A percentile compares a stretch with the other conserved stretches of the same genome.
phyloP scores from a whole-genome alignment of 2,888 invertebrate genomes.

The Drosophila kambysellisi region DNA sequence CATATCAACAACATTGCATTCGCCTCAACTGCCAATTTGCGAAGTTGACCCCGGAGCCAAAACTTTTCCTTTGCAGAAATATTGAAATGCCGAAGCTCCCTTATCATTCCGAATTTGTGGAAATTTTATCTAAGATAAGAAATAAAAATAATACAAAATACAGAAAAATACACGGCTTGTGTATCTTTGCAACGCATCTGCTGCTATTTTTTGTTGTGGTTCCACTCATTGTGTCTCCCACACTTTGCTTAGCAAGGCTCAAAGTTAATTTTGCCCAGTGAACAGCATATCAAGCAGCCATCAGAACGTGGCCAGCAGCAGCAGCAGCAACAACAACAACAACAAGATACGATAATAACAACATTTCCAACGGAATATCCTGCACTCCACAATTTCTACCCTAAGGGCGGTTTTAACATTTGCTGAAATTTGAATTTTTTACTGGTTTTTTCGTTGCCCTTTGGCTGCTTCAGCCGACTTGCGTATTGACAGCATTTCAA shows the following conservation, averaged over 20 bases:
- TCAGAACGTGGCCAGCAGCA: conserved; percentile 62
- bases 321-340: conserved; percentile 3
- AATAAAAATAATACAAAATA: conserved; percentile 26
- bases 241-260: conserved; percentile 17
- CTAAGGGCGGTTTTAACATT: conserved; percentile 15
- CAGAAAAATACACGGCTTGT: conserved; percentile 34
- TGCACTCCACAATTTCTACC: background rate
- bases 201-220: conserved; percentile 1
- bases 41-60: conserved; percentile 25
- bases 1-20: conserved; percentile 36
- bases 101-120: conserved; percentile 67
- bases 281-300: conserved; percentile 73
- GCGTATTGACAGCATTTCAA: conserved; percentile 60
- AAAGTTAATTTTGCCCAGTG: conserved; percentile 79
- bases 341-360: background rate
- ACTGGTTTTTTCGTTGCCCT: conserved; percentile 16
- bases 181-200: conserved; percentile 58
- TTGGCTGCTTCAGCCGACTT: conserved; percentile 22
- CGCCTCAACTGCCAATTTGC: conserved; percentile 67
- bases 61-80: conserved; percentile 49
- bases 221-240: conserved; percentile 14
- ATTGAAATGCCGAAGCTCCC: conserved; percentile 54
- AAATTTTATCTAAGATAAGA: conserved; percentile 59
- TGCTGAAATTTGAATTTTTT: conserved; percentile 61
- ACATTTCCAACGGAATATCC: conserved; percentile 7